Evolutionary conservation across 1,140 invertebrate genomes (phyloP), one percentile per base, ranked within the genome.

Genomic region (Mactra quadrangularis): DNA sequence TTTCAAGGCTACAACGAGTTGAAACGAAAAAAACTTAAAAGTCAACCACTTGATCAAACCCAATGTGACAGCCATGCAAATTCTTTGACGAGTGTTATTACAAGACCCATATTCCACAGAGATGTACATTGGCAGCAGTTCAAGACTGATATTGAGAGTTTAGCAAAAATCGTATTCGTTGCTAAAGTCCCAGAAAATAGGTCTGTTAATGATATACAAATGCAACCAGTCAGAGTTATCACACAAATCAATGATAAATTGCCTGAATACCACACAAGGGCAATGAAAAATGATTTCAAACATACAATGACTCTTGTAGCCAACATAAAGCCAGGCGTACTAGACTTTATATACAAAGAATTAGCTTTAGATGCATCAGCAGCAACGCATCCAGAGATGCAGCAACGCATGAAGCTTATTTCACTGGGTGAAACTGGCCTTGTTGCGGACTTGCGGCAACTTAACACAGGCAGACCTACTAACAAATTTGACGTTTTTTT

Each of bases 241-340:
- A 45, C 45, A 50, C 31, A 29, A 19, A 35, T 62, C 1, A 41
- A 15, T 13, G 13, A 9, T 0, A 55, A 33, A 29, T 31, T 82
- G 19, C 79, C 79, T 25, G 84, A 85, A 45, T 70, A 76, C 27
- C 84, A 85, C 57, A 85, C 77, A 13, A 77, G 78, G 55, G 38
- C 29, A 19, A 57, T 66, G 50, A 64, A 57, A 45, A 11, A 33
- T 2, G 17, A 71, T 0, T 82, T 85, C 19, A 70, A 77, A 55
- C 29, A 38, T 31, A 60, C 55, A 38, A 4, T 85, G 1, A 50
- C 53, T 13, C 59, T 66, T 25, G 35, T 85, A 53, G 64, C 64
- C 17, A 29, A 27, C 25, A 29, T 85, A 70, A 6, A 62, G 25
- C 85, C 78, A 35, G 22, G 41, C 0, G 60, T 85, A 4, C 45